Evolutionary conservation across 2,113 vertebrate genomes (phyloP).

Genomic region (Charadrius vociferus): DNA sequence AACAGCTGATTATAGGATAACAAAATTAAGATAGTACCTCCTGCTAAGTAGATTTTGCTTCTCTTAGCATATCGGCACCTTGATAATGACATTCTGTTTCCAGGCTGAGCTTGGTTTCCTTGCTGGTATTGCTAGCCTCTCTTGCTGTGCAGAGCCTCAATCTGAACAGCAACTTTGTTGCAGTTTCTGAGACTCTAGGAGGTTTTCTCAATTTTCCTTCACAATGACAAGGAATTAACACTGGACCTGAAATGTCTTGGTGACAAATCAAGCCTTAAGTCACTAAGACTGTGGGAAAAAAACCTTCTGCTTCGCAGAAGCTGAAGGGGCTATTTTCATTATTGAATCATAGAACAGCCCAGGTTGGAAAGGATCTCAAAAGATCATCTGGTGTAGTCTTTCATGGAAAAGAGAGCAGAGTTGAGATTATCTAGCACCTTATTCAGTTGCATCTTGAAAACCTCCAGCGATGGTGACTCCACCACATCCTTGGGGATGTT

Average conservation of each 20-base stretch:
- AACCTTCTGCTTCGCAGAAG: neutral
- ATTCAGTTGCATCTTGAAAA: neutral
- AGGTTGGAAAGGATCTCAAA: neutral
- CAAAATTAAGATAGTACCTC: neutral
- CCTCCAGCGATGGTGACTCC: neutral
- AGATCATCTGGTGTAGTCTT: neutral
- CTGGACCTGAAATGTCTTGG: neutral
- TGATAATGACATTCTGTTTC: neutral
- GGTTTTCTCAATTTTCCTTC: neutral
- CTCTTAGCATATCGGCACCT: neutral
- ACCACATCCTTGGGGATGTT: neutral
- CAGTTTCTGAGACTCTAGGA: neutral
- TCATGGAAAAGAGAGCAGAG: neutral
- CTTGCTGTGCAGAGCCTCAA: neutral
- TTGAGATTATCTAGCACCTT: neutral
- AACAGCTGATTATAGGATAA: conserved; percentile 23
- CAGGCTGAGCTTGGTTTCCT: neutral
- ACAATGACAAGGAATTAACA: neutral
- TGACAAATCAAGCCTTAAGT: neutral
- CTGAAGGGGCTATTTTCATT: neutral
- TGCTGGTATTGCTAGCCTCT: neutral
- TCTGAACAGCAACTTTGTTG: neutral
- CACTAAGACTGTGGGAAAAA: neutral
- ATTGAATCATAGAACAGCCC: neutral
- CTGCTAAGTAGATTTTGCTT: neutral